Percentiles rank a stretch among this genome's conserved stretches.
These are phyloP conservation scores for Trichoplax adhaerens DNA, from an alignment of 37 sponge, comb jelly and placozoan species.

Conservation along the genomic window DNA sequence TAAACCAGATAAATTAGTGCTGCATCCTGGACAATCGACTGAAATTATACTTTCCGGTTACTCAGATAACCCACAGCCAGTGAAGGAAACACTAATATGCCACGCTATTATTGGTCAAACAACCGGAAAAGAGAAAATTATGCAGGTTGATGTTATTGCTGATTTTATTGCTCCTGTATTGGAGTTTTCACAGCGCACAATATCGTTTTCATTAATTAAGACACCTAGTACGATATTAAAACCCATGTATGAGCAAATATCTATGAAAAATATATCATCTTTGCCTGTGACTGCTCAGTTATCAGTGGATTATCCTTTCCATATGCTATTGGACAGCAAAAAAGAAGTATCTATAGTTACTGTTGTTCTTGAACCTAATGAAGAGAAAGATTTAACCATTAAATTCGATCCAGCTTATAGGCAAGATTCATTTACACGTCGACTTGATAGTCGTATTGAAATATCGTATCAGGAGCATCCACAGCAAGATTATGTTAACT, in stretches of 20 bases:
- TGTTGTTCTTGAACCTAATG: slow-evolving; percentile 15
- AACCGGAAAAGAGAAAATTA: slow-evolving; percentile 79
- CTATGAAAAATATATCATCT: slow-evolving; percentile 48
- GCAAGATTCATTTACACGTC: slow-evolving; percentile 30
- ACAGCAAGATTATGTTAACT: slow-evolving; percentile 53
- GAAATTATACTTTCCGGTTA: slow-evolving; percentile 31
- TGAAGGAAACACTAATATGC: slow-evolving; percentile 74
- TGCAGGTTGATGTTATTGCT: slow-evolving; percentile 60
- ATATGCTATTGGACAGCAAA: slow-evolving; percentile 3
- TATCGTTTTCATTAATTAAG: slow-evolving; percentile 51
- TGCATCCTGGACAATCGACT: slow-evolving; percentile 42
- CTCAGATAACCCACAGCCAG: slow-evolving; percentile 18
- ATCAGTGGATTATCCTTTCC: slow-evolving; percentile 48
- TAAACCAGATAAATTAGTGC: slow-evolving; percentile 55
- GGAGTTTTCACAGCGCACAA: slow-evolving; percentile 38
- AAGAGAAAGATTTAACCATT: slow-evolving; percentile 22
- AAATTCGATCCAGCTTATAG: slow-evolving; percentile 73
- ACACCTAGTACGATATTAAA: slow-evolving; percentile 39
- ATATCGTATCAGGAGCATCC: slow-evolving; percentile 82
- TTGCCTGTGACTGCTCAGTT: slow-evolving; percentile 42
- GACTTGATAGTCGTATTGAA: slow-evolving; percentile 32
- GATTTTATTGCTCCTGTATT: slow-evolving; percentile 70
- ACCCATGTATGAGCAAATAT: slow-evolving; percentile 23
- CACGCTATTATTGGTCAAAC: slow-evolving; percentile 85
- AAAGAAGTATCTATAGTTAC: slow-evolving; percentile 3